Conservation (phyloP, 35 echinoderm and acorn worm species). For the Apostichopus parvimensis region DNA sequence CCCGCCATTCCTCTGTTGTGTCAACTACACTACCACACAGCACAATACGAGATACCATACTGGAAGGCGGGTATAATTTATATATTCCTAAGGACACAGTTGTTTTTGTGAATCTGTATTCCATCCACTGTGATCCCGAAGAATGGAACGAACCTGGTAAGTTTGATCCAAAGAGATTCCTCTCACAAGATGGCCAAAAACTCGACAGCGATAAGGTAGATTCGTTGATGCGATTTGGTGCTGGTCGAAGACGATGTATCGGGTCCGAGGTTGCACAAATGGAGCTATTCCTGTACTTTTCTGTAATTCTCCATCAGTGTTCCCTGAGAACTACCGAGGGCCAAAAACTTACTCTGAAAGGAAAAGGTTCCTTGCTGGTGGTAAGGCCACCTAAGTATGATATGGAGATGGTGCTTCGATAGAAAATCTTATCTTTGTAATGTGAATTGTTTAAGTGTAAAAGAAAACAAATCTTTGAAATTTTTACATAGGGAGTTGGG, state of each 20-base stretch:
- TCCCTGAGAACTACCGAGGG: too few relatives aligned
- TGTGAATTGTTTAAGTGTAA: too few relatives aligned
- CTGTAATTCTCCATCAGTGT: too few relatives aligned
- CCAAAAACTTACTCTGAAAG: too few relatives aligned
- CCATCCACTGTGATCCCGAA: slow-evolving; percentile 49
- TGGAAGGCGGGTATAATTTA: slow-evolving; percentile 41
- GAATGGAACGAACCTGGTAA: slow-evolving; percentile 58
- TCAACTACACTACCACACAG: slow-evolving; percentile 57
- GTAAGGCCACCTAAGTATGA: too few relatives aligned
- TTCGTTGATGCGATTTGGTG: slow-evolving; percentile 74
- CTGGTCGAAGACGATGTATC: slow-evolving; percentile 73
- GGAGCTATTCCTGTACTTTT: too few relatives aligned
- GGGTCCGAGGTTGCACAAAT: slow-evolving; percentile 30
- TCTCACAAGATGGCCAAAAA: slow-evolving; percentile 39
- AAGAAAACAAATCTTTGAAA: too few relatives aligned
- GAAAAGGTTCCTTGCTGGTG: too few relatives aligned
- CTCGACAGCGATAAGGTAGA: slow-evolving; percentile 66
- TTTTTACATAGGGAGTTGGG: too few relatives aligned
- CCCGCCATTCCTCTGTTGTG: not conserved
- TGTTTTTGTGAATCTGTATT: slow-evolving; percentile 54
- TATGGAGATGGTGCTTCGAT: too few relatives aligned
- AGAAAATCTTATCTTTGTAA: too few relatives aligned
- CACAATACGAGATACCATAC: slow-evolving; percentile 51
- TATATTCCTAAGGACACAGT: slow-evolving; percentile 46
- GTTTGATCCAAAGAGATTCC: slow-evolving; percentile 62